Conservation (phyloP, 1,140 invertebrate species). For the Diorhabda sublineata region DNA sequence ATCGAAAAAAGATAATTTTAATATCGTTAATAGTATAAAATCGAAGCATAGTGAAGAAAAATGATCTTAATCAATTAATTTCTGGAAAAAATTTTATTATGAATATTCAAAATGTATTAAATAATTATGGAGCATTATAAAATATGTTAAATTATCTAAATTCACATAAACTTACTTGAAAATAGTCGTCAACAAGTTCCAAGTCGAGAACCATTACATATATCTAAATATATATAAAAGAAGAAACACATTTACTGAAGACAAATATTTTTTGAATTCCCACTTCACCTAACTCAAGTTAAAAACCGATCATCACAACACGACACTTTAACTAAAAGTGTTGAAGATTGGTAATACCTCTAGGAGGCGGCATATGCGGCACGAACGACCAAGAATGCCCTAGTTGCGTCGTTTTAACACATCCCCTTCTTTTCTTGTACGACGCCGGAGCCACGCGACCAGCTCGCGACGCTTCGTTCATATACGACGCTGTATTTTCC, state of each 20-base stretch:
- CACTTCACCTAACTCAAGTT: neutral
- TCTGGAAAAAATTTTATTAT: too few species aligned
- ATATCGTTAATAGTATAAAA: too few species aligned
- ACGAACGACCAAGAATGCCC: slow-evolving; percentile 25
- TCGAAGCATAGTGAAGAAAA: too few species aligned
- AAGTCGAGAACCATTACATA: neutral
- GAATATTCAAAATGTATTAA: too few species aligned
- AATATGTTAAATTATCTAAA: too few species aligned
- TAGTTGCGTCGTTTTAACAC: slow-evolving; percentile 29
- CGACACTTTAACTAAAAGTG: slow-evolving; percentile 19
- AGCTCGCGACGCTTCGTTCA: slow-evolving; percentile 5
- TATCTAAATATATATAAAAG: neutral
- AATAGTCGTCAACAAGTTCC: neutral
- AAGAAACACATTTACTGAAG: neutral
- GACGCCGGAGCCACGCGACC: slow-evolving; percentile 20
- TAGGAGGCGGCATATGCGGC: slow-evolving; percentile 26
- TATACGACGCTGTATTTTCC: slow-evolving; percentile 10
- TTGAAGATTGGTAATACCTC: slow-evolving; percentile 27
- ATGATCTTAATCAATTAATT: too few species aligned
- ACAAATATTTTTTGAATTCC: neutral
- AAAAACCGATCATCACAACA: neutral
- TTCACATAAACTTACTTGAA: neutral
- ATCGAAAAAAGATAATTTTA: too few species aligned
- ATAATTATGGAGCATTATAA: too few species aligned
- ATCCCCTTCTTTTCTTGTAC: slow-evolving; percentile 26